Percentiles rank a stretch among this genome's conserved stretches.
phyloP scores from a whole-genome alignment of 2,888 invertebrate species.

The Diplazon laetatorius region DNA sequence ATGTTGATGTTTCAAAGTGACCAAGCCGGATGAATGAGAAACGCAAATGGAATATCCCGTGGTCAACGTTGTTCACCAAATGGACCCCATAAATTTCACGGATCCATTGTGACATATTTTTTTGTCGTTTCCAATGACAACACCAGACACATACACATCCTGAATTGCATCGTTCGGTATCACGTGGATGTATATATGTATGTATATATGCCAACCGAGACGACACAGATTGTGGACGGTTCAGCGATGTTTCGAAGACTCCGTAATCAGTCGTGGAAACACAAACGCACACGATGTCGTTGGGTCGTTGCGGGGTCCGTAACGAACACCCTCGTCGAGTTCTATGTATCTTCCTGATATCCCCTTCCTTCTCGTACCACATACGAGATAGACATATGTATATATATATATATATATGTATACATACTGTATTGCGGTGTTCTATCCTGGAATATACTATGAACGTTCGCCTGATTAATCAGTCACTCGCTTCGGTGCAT shows the following conservation, averaged over 20 bases:
- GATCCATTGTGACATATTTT: constrained; percentile 1
- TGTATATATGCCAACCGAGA: too few species aligned
- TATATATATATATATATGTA: constrained; percentile 39
- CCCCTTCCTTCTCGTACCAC: constrained; percentile 37
- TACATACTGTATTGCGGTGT: constrained; percentile 16
- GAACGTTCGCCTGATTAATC: constrained; percentile 60
- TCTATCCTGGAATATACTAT: constrained; percentile 21
- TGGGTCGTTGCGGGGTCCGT: constrained; percentile 47
- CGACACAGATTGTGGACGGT: neutral
- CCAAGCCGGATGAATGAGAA: constrained; percentile 17
- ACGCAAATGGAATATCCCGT: constrained; percentile 30
- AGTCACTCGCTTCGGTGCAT: constrained; percentile 64
- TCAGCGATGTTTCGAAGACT: constrained; percentile 48
- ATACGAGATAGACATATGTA: constrained; percentile 41
- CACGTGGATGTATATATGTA: too few species aligned
- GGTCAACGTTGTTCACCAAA: neutral
- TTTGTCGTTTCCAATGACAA: constrained; percentile 25
- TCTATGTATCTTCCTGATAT: constrained; percentile 42
- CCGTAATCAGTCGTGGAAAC: constrained; percentile 58
- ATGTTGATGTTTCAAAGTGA: constrained; percentile 6
- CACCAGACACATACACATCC: too few species aligned
- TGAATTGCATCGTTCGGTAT: constrained; percentile 27
- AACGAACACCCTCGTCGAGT: constrained; percentile 48
- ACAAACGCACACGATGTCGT: constrained; percentile 11
- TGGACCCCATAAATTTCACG: constrained; percentile 34